Conservation (phyloP, 2,113 vertebrate genomes). For the Tiliqua scincoides region DNA sequence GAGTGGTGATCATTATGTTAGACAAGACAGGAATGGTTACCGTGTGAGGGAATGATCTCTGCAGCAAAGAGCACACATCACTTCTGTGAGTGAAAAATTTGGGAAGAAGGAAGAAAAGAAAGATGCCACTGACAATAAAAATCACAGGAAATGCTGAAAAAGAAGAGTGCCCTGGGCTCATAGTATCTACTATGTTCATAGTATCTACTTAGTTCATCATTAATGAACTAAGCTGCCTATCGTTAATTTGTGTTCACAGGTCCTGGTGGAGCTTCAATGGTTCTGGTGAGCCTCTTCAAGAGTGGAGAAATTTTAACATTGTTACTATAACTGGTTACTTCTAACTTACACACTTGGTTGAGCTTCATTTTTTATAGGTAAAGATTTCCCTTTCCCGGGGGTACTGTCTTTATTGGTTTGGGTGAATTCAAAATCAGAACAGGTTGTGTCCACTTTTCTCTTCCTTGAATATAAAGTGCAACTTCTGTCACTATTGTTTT, state of each 20-base stretch:
- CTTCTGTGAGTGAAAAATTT: neutral
- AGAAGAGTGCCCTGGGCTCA: neutral
- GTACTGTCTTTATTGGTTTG: slow-evolving; percentile 39
- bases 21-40: neutral
- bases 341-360: slow-evolving; percentile 65
- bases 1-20: neutral
- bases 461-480: slow-evolving; percentile 57
- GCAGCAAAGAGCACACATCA: neutral
- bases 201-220: neutral
- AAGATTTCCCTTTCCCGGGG: slow-evolving; percentile 34
- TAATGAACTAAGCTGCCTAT: too few species aligned
- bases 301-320: neutral
- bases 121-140: neutral
- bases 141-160: neutral
- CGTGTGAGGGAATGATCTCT: neutral
- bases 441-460: slow-evolving; percentile 61
- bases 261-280: neutral
- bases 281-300: neutral
- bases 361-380: slow-evolving; percentile 33
- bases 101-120: neutral
- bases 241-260: neutral
- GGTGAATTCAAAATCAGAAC: slow-evolving; percentile 65
- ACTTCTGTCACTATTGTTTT: slow-evolving; percentile 45
- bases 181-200: neutral
- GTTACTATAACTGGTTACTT: neutral